Conservation (phyloP, 2,113 vertebrate genomes). For the Microtus pennsylvanicus region DNA sequence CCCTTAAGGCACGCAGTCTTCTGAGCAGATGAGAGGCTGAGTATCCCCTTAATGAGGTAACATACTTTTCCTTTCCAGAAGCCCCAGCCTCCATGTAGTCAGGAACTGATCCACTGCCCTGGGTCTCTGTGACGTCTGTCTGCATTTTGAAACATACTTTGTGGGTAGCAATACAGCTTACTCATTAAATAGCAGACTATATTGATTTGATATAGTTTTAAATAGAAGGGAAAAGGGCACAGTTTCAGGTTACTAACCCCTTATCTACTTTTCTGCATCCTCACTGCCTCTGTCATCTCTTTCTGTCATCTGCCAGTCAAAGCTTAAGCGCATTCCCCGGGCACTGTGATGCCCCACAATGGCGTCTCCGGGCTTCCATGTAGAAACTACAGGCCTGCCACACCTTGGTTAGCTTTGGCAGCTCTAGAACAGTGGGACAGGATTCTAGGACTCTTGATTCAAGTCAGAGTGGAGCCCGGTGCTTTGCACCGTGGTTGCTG, state of each 20-base stretch:
- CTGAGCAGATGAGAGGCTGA: not conserved
- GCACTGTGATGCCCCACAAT: not conserved
- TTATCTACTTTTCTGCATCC: not conserved
- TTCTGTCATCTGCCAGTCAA: not conserved
- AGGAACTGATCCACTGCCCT: not conserved
- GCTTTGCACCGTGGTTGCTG: accelerated
- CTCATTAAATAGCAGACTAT: not conserved
- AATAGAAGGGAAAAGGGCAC: not conserved
- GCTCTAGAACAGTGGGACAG: not conserved
- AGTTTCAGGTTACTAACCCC: not conserved
- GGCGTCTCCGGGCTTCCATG: not conserved
- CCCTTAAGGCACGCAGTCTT: not conserved
- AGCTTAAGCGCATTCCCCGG: not conserved
- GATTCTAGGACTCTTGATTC: not conserved
- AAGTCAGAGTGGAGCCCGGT: not conserved
- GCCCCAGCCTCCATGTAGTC: not conserved
- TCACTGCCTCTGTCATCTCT: not conserved
- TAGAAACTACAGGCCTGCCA: not conserved
- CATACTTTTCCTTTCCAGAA: not conserved
- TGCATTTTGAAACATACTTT: not conserved
- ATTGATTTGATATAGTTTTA: not conserved
- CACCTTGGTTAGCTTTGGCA: not conserved
- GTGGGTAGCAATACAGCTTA: not conserved
- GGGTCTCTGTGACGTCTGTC: not conserved
- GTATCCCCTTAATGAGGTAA: not conserved